Base-by-base conservation (phyloP, 2,888 invertebrate genomes). In the Tetranychus truncatus region DNA sequence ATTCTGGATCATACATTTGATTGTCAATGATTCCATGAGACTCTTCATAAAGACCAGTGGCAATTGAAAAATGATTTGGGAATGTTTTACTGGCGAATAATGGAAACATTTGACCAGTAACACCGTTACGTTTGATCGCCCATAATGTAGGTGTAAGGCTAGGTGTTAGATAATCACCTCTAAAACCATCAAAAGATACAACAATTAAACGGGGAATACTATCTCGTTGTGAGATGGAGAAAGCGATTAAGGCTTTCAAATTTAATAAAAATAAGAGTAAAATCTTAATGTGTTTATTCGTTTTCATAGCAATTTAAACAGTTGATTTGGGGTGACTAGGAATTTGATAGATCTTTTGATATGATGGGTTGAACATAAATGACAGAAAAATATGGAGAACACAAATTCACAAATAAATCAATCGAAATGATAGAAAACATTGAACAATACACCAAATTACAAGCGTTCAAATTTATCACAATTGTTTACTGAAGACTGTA, bases 41-140 rank as follows among this genome's bases (percentile, higher is more conserved):
- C 81, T 89, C 89, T 0, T 87, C 84, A 80, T 87, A 88, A 74
- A 88, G 81, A 7, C 89, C 89, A 46, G 88, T 90, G 0, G 87
- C 88, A 75, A 90, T 87, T 0, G 88, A 86, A 80, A 88, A 88
- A 82, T 90, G 90, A 83, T 90, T 90, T 0, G 89, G 88, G 80
- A 88, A 88, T 1, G 90, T 90, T 82, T 88, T 88, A 0, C 89
- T 89, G 2, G 81, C 77, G 76, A 82, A 82, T 1, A 80, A 79
- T 78, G 81, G 81, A 73, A 79, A 80, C 71, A 81, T 81, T 71
- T 45, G 45, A 72, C 77, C 81, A 75, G 76, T 76, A 15, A 81
- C 81, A 2, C 83, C 83, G 71, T 80, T 75, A 15, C 77, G 71
- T 6, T 81, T 80, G 45, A 83, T 76, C 74, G 71, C 76, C 44